Conservation (phyloP, 2,797 vertebrate genomes). For the Acipenser transmontanus region DNA sequence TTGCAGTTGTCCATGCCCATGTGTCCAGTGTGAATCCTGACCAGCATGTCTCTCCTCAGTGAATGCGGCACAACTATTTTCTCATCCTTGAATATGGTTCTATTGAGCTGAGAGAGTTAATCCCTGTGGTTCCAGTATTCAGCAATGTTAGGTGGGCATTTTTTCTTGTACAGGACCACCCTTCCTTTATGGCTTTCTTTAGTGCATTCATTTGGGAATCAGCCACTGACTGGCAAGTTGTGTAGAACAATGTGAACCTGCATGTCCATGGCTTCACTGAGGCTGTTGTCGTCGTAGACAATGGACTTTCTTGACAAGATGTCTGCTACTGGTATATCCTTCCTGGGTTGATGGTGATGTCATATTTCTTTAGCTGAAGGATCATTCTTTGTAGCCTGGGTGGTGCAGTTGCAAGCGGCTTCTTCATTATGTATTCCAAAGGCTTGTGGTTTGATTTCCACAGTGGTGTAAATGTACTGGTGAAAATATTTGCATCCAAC, state of each 20-base stretch:
- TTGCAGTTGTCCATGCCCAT: conserved; percentile 20
- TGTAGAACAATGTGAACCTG: not conserved
- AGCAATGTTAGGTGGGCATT: conserved; percentile 7
- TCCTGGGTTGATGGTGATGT: too few species aligned
- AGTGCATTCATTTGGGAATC: not conserved
- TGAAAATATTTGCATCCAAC: conserved; percentile 13
- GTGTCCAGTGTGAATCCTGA: conserved; percentile 9
- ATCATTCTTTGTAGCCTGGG: too few species aligned
- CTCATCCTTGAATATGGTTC: conserved; percentile 26
- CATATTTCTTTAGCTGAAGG: too few species aligned
- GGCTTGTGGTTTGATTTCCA: not conserved
- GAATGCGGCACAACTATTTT: conserved; percentile 16
- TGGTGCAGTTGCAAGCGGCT: not conserved
- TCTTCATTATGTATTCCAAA: not conserved
- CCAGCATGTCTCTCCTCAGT: conserved; percentile 7
- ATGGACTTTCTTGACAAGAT: too few species aligned
- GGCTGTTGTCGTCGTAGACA: too few species aligned
- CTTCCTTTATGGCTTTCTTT: not conserved
- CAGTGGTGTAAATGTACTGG: conserved; percentile 6
- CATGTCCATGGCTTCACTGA: not conserved
- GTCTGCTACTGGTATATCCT: too few species aligned
- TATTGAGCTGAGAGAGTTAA: conserved; percentile 10
- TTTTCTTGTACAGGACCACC: not conserved
- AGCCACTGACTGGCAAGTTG: not conserved
- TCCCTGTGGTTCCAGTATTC: conserved; percentile 21